Conservation (phyloP, 2,113 vertebrate genomes). For the Tympanuchus pallidicinctus region DNA sequence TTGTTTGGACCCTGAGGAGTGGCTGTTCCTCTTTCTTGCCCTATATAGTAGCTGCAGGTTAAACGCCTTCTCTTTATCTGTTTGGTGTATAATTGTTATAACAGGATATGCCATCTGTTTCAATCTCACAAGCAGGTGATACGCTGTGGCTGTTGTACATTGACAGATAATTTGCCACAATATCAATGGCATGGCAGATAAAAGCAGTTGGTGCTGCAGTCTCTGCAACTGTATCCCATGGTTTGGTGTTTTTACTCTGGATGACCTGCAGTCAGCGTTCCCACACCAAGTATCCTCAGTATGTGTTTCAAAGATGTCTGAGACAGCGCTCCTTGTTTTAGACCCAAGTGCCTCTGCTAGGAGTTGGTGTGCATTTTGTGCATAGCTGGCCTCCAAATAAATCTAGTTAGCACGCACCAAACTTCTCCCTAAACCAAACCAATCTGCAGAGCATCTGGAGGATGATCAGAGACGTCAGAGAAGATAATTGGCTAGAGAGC, state of each 20-base stretch:
- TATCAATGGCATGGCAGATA: background rate
- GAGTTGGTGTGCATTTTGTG: rapidly evolving
- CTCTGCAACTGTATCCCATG: rapidly evolving
- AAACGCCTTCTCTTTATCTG: background rate
- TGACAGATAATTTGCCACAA: background rate
- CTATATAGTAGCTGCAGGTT: background rate
- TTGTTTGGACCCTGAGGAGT: background rate
- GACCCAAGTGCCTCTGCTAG: background rate
- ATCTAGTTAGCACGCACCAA: rapidly evolving
- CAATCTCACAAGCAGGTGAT: background rate
- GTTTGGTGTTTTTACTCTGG: background rate
- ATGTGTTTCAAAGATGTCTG: background rate
- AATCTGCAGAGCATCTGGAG: background rate
- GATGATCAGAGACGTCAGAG: rapidly evolving
- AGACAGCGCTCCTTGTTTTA: background rate
- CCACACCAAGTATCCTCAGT: background rate
- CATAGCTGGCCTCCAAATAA: rapidly evolving
- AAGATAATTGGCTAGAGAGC: background rate
- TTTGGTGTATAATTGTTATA: background rate
- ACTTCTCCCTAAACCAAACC: background rate
- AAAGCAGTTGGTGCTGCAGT: background rate
- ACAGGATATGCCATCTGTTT: background rate
- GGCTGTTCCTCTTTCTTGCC: background rate
- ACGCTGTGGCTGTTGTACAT: background rate
- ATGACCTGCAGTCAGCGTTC: background rate